Evolutionary conservation across 2,888 invertebrate genomes (phyloP), one percentile per base, ranked within the genome.

Genomic region (Congeria kusceri): DNA sequence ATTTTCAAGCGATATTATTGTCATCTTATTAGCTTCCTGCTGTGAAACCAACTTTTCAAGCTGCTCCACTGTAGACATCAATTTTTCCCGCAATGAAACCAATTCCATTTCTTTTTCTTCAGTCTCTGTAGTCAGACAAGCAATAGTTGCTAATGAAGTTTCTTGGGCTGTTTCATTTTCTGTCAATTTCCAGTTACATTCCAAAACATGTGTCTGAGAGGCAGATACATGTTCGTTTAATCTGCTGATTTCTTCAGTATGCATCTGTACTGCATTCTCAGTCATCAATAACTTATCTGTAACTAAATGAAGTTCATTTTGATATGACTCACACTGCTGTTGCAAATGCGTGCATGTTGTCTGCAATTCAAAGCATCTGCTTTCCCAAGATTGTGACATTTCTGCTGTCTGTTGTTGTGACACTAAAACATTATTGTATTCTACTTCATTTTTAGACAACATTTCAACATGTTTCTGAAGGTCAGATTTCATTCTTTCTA

Each of bases 51-150:
- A 39, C 39, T 70, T 29, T 27, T 78, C 58, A 29, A 79, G 67
- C 25, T 85, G 65, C 53, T 75, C 49, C 64, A 85, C 75, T 32
- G 80, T 64, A 18, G 79, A 71, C n/a, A 65, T 13, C 46, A 79
- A 81, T 64, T 72, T 74, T 44, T 44, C 23, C 20, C 64, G 46
- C 15, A 65, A 20, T 11, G 46, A n/a, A 29, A 57, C 28, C 7
- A 64, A 0, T 18, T n/a, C 47, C 32, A n/a, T 13, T n/a, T 57
- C 25, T 63, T 72, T 64, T 29, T 64, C 58, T n/a, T 62, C 66
- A 18, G 25, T 53, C 53, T 53, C 53, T 23, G 20, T 4, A 11
- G 53, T 53, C 11, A 53, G n/a, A 53, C 39, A 1, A 13, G 39
- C 39, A 39, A 39, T 39, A 13, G 13, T 39, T 39, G 9, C 39